Evolutionary conservation across 2,113 vertebrate genomes (phyloP).

Genomic region (Onychostoma macrolepis): DNA sequence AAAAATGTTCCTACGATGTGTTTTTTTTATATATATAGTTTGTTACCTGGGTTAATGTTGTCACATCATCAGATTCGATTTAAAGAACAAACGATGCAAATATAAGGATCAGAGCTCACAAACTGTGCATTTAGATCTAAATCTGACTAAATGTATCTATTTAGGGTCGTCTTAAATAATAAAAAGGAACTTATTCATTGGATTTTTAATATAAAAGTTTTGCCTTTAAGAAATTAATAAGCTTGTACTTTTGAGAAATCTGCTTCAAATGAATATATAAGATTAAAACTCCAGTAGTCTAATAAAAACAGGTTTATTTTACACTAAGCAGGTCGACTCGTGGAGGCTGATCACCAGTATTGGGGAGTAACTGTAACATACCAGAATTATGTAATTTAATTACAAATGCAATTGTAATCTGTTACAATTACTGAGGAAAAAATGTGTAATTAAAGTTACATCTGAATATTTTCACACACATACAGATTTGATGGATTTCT

Average conservation of each 20-base stretch:
- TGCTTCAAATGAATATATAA: neutral
- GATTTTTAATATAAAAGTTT: neutral
- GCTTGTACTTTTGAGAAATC: neutral
- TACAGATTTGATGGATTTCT: too few relatives aligned
- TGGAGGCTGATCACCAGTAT: too few relatives aligned
- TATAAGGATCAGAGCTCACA: neutral
- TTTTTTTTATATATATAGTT: too few relatives aligned
- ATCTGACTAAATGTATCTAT: neutral
- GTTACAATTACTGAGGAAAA: too few relatives aligned
- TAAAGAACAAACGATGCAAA: neutral
- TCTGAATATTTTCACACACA: too few relatives aligned
- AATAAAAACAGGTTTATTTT: too few relatives aligned
- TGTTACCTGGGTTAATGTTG: neutral
- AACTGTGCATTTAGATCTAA: neutral
- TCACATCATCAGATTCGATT: neutral
- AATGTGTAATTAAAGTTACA: too few relatives aligned
- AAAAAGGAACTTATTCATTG: neutral
- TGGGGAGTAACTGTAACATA: too few relatives aligned
- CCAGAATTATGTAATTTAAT: too few relatives aligned
- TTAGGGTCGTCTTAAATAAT: neutral
- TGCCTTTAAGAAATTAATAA: neutral
- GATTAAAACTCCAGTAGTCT: neutral
- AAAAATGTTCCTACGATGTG: too few relatives aligned
- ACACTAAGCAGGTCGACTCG: too few relatives aligned
- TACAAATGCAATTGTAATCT: too few relatives aligned